Percentiles rank a stretch among this genome's conserved stretches.
These are phyloP conservation scores for Leptopilina boulardi DNA, from an alignment of 1,140 invertebrate species.

Conservation along the genomic window DNA sequence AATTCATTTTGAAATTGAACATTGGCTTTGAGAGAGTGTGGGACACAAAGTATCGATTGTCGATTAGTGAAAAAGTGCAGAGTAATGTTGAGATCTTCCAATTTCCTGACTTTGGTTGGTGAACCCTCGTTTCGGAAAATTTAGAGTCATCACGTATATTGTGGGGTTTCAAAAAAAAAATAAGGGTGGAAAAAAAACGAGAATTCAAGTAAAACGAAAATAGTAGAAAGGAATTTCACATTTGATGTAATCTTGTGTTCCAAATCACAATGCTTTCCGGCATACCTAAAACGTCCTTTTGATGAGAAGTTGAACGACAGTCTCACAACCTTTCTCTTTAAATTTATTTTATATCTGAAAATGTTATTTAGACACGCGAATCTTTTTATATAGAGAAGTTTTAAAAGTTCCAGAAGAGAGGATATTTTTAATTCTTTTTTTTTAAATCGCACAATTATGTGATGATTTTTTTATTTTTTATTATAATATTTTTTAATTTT, in stretches of 20 bases:
- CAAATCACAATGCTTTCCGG: background rate
- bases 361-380: background rate
- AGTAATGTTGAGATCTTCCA: conserved; percentile 35
- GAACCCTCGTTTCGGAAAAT: conserved; percentile 13
- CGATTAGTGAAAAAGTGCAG: conserved; percentile 40
- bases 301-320: background rate
- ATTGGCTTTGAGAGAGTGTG: background rate
- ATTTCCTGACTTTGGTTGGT: conserved; percentile 33
- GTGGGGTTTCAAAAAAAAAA: background rate
- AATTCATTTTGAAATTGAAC: conserved; percentile 16
- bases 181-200: background rate
- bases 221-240: background rate
- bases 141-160: conserved; percentile 11
- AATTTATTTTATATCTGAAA: background rate
- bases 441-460: too few species aligned
- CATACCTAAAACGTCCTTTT: background rate
- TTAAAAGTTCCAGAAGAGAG: too few species aligned
- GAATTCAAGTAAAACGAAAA: background rate
- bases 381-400: background rate
- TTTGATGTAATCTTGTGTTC: conserved; percentile 4
- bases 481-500: too few species aligned
- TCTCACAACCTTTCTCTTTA: background rate
- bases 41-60: conserved; percentile 38
- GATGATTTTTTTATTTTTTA: too few species aligned
- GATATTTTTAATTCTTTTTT: too few species aligned